Evolutionary conservation across 2,113 vertebrate species (phyloP).

Genomic region (Microtus richardsoni): DNA sequence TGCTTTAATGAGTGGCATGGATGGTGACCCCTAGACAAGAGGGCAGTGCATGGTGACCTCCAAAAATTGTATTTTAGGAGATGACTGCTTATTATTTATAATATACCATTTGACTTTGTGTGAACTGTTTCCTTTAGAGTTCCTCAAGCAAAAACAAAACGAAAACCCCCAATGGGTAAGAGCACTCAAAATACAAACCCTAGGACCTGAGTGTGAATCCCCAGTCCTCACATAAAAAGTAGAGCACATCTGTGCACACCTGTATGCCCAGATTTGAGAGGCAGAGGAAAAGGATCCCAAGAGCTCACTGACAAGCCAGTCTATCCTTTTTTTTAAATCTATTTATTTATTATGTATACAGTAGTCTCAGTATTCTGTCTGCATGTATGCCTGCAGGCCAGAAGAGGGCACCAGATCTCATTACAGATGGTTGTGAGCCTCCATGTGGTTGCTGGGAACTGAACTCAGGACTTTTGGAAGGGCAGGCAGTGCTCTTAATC

Average conservation of each 20-base stretch:
- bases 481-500: too few relatives aligned
- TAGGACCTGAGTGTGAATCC: background rate
- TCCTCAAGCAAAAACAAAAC: background rate
- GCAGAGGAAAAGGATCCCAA: background rate
- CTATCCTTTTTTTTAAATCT: too few relatives aligned
- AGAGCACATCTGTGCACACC: too few relatives aligned
- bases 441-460: too few relatives aligned
- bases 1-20: background rate
- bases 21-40: background rate
- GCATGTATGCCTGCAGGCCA: too few relatives aligned
- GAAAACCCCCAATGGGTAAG: background rate
- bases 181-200: too few relatives aligned
- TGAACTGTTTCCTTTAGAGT: constrained; percentile 4
- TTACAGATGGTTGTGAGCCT: too few relatives aligned
- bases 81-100: background rate
- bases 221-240: background rate
- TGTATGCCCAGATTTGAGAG: too few relatives aligned
- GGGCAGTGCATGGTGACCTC: background rate
- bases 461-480: too few relatives aligned
- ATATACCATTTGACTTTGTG: background rate
- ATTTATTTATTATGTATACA: too few relatives aligned
- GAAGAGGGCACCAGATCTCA: too few relatives aligned
- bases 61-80: background rate
- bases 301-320: background rate
- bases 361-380: too few relatives aligned